phyloP scores from a whole-genome alignment of 2,888 invertebrate species.

The Meiosimyza decipiens region DNA sequence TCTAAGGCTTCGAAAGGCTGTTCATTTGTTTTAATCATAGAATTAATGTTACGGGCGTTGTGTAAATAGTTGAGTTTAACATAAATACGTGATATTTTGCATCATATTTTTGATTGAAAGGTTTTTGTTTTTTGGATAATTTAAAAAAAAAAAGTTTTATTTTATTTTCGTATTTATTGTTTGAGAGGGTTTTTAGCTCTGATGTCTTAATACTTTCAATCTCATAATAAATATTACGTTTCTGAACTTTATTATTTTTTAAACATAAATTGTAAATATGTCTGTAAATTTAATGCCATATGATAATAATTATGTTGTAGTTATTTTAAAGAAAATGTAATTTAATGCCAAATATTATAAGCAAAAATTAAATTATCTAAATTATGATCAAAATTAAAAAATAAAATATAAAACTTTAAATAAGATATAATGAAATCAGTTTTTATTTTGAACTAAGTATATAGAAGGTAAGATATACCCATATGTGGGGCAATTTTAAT shows the following conservation, averaged over 20 bases:
- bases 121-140: background rate
- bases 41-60: slow-evolving; percentile 1
- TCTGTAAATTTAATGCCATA: slow-evolving; percentile 23
- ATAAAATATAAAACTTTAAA: background rate
- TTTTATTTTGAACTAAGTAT: too few species aligned
- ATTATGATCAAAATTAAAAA: too few species aligned
- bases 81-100: background rate
- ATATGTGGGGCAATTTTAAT: too few species aligned
- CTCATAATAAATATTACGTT: too few species aligned
- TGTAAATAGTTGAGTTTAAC: slow-evolving; percentile 15
- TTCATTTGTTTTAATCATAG: background rate
- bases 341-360: too few species aligned
- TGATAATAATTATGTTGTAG: background rate
- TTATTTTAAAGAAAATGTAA: background rate
- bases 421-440: background rate
- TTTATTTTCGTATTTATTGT: background rate
- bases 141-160: background rate
- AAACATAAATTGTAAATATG: slow-evolving; percentile 5
- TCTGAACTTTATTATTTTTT: too few species aligned
- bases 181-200: too few species aligned
- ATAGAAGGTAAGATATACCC: too few species aligned
- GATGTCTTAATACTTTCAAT: too few species aligned
- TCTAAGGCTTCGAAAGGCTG: background rate
- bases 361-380: too few species aligned
- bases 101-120: background rate